Conservation (phyloP, 2,113 vertebrate genomes). For the Coreoperca whiteheadi region DNA sequence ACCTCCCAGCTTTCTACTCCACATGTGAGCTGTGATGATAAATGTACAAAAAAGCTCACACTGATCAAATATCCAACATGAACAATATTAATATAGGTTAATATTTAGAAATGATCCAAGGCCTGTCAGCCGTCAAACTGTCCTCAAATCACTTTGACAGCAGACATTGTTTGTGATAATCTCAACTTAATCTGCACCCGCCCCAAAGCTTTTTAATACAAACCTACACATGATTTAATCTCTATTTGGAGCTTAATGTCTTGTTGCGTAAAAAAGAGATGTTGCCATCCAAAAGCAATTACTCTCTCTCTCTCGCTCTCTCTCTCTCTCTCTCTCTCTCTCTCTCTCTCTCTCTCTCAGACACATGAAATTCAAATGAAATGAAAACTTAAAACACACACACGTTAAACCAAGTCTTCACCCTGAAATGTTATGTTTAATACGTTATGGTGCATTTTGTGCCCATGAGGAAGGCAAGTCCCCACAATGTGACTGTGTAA, state of each 20-base stretch:
- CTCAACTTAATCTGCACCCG: constrained; percentile 64
- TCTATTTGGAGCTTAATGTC: constrained; percentile 63
- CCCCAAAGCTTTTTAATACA: constrained; percentile 64
- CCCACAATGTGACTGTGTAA: no score
- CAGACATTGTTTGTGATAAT: constrained; percentile 64
- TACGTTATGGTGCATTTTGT: no score
- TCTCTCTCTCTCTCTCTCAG: background rate
- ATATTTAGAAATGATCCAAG: background rate
- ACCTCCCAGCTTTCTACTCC: background rate
- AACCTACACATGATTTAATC: constrained; percentile 60
- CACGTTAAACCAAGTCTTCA: no score
- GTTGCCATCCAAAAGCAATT: constrained; percentile 37
- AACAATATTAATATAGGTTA: background rate
- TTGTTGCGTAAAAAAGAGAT: constrained; percentile 71
- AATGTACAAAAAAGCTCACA: constrained; percentile 19
- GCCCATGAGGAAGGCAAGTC: no score
- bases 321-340: background rate
- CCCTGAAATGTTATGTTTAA: no score
- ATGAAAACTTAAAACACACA: background rate
- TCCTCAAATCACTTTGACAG: constrained; percentile 39
- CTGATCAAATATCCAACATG: background rate
- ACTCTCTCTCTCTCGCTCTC: background rate
- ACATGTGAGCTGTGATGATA: background rate
- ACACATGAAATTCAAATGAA: background rate
- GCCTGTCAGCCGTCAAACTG: constrained; percentile 5